A percentile compares a stretch with the other conserved stretches of the same genome.
phyloP scores from a whole-genome alignment of 2,113 vertebrate species.

The Zeus faber region DNA sequence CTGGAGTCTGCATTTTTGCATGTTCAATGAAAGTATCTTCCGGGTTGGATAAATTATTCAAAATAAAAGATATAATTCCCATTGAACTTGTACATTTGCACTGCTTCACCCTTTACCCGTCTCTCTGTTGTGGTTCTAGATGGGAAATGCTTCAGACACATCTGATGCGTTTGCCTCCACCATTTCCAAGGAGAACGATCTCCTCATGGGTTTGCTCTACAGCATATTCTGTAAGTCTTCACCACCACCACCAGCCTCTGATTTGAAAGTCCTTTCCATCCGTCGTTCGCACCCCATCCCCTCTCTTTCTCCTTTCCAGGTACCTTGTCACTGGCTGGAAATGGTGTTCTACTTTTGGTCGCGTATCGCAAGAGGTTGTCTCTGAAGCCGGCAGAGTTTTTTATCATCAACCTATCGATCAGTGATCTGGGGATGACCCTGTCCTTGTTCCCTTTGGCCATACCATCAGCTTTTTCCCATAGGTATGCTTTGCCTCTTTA shows the following conservation, averaged over 20 bases:
- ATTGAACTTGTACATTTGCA: too few species aligned
- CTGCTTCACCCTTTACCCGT: too few species aligned
- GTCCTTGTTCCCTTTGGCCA: slow-evolving; percentile 81
- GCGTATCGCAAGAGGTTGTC: slow-evolving; percentile 79
- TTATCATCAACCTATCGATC: slow-evolving; percentile 83
- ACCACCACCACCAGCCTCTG: neutral
- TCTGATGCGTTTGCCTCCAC: slow-evolving; percentile 71
- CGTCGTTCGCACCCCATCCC: neutral
- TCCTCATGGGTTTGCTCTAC: slow-evolving; percentile 80
- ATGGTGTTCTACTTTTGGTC: slow-evolving; percentile 79
- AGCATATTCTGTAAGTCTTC: slow-evolving; percentile 76
- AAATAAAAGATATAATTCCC: too few species aligned
- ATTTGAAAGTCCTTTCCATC: neutral
- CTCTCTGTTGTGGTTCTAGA: too few species aligned
- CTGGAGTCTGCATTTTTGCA: too few species aligned
- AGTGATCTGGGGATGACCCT: slow-evolving; percentile 85
- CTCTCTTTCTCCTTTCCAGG: slow-evolving; percentile 39
- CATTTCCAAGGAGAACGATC: slow-evolving; percentile 76
- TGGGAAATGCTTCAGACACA: slow-evolving; percentile 76
- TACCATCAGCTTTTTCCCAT: slow-evolving; percentile 81
- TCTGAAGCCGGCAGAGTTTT: slow-evolving; percentile 85
- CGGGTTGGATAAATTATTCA: too few species aligned
- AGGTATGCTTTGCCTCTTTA: slow-evolving; percentile 60
- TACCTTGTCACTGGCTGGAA: slow-evolving; percentile 79
- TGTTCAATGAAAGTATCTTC: too few species aligned